phyloP scores from a whole-genome alignment of 2,113 vertebrate genomes.

The Atrichornis clamosus region DNA sequence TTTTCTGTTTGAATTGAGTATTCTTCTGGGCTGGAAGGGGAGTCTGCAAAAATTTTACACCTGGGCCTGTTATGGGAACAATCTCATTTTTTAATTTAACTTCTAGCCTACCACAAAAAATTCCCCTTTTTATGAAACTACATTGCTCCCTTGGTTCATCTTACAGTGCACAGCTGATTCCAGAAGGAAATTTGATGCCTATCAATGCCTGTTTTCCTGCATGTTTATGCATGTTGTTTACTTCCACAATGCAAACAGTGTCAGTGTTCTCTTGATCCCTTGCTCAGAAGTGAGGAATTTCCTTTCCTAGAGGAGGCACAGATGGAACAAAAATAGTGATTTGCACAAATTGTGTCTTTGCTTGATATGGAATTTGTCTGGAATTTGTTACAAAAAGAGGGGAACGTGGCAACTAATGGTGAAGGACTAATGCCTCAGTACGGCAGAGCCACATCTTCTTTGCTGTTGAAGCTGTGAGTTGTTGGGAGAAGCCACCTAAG shows the following conservation, averaged over 20 bases:
- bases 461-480: accelerated
- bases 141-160: neutral
- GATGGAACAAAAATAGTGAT: neutral
- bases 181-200: neutral
- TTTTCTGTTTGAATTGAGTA: neutral
- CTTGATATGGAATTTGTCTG: neutral
- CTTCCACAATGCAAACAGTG: accelerated
- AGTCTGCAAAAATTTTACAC: neutral
- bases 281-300: neutral
- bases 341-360: neutral
- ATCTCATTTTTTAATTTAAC: neutral
- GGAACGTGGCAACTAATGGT: neutral
- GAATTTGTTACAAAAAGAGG: neutral
- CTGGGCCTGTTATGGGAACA: neutral
- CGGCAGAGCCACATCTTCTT: neutral
- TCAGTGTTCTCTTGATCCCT: neutral
- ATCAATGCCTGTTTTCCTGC: neutral
- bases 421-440: neutral
- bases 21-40: neutral
- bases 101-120: neutral
- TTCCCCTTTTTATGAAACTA: neutral
- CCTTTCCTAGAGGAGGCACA: neutral
- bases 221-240: neutral
- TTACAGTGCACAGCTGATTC: neutral
- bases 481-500: neutral